These are phyloP conservation scores for Lycocerus yunnanus DNA, from an alignment of 2,888 invertebrate species.

Conservation along the genomic window DNA sequence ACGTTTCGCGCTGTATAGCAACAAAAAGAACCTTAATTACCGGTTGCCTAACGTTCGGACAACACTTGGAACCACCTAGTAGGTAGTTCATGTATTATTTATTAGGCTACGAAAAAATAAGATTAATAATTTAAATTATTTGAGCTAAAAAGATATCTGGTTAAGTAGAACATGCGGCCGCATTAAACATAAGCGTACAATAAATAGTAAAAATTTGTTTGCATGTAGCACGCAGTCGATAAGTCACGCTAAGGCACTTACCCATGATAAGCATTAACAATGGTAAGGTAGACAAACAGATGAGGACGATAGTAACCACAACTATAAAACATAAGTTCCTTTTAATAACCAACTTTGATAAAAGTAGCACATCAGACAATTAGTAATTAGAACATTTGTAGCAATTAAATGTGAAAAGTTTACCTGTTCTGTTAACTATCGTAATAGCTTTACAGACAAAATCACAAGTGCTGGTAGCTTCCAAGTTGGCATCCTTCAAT, in stretches of 20 bases:
- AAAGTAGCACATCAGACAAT: not conserved
- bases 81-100: too few relatives aligned
- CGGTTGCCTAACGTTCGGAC: not conserved
- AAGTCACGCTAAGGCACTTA: constrained; percentile 56
- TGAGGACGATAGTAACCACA: constrained; percentile 71
- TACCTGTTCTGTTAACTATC: constrained; percentile 76
- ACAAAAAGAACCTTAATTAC: not conserved
- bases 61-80: not conserved
- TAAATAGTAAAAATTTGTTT: constrained; percentile 16
- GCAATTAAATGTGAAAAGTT: constrained; percentile 38
- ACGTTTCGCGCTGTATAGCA: not conserved
- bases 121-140: not conserved
- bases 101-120: not conserved
- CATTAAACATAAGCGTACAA: not conserved
- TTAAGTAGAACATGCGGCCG: not conserved
- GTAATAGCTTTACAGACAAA: constrained; percentile 73
- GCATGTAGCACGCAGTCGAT: constrained; percentile 40
- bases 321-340: constrained; percentile 60
- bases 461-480: constrained; percentile 74
- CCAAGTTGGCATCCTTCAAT: constrained; percentile 78
- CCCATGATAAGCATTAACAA: constrained; percentile 79
- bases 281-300: constrained; percentile 70
- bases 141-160: not conserved
- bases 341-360: not conserved
- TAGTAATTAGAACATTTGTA: not conserved